Conservation (phyloP, 35 echinoderm and acorn worm species). For the Eucidaris tribuloides region DNA sequence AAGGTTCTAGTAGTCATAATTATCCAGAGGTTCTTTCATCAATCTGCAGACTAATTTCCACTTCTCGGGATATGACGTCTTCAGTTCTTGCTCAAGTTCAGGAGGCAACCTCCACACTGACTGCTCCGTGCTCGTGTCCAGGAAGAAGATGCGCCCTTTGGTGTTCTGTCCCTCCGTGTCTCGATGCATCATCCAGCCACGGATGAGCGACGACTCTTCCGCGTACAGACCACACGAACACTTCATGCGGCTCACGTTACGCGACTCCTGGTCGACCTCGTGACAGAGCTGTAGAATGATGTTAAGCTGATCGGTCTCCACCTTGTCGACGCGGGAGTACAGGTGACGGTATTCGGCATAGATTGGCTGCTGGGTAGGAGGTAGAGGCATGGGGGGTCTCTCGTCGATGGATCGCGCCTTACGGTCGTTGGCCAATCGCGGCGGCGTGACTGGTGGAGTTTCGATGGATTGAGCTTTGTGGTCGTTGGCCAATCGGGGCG, state of each 20-base stretch:
- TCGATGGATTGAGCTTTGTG: not conserved
- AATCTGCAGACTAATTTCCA: constrained; percentile 43
- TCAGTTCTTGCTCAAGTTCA: constrained; percentile 28
- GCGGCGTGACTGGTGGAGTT: not conserved
- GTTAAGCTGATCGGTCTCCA: constrained; percentile 38
- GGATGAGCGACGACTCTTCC: constrained; percentile 53
- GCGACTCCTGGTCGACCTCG: constrained; percentile 37
- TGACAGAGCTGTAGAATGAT: constrained; percentile 30
- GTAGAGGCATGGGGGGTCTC: constrained; percentile 53
- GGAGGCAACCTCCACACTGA: constrained; percentile 46
- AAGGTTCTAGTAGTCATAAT: constrained; percentile 26
- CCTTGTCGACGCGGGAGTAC: constrained; percentile 36
- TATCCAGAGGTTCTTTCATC: constrained; percentile 15
- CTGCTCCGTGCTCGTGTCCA: constrained; percentile 48
- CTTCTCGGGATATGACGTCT: constrained; percentile 8
- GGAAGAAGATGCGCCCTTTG: constrained; percentile 52
- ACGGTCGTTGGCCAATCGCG: not conserved
- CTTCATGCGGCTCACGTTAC: constrained; percentile 20
- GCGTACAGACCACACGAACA: constrained; percentile 71
- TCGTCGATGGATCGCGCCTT: not conserved
- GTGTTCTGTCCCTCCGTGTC: constrained; percentile 57
- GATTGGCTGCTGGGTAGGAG: constrained; percentile 40
- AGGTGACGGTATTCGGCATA: constrained; percentile 54
- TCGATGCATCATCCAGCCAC: constrained; percentile 66
- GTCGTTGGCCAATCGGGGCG: not conserved